These are phyloP conservation scores for Epicauta chinensis DNA, from an alignment of 1,140 invertebrate genomes.

Conservation along the genomic window DNA sequence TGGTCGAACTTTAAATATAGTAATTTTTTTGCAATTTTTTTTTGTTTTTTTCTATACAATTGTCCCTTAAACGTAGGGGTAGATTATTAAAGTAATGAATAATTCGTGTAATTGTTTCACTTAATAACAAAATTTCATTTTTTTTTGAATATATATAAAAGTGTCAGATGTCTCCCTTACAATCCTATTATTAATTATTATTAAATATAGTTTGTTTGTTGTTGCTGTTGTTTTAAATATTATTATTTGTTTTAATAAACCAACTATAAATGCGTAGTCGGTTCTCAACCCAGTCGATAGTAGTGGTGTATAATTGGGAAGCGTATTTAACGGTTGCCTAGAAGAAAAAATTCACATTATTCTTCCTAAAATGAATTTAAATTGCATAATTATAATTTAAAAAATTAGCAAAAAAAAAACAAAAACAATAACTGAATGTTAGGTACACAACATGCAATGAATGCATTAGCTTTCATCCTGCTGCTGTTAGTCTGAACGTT, in stretches of 20 bases:
- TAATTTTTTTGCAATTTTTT: slow-evolving; percentile 8
- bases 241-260: slow-evolving; percentile 11
- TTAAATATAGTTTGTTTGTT: no score
- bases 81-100: slow-evolving; percentile 18
- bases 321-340: slow-evolving; percentile 40
- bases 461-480: slow-evolving; percentile 19
- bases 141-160: slow-evolving; percentile 28
- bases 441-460: slow-evolving; percentile 19
- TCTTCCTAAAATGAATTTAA: slow-evolving; percentile 3
- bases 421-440: slow-evolving; percentile 15
- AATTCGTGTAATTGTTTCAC: slow-evolving; percentile 28
- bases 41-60: slow-evolving; percentile 26
- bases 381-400: not conserved
- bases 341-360: slow-evolving; percentile 30
- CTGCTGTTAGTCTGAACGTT: no score
- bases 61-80: slow-evolving; percentile 20
- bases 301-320: slow-evolving; percentile 26
- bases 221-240: slow-evolving; percentile 11
- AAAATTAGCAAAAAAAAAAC: slow-evolving; percentile 7
- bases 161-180: slow-evolving; percentile 17
- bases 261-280: slow-evolving; percentile 27
- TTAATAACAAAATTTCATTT: slow-evolving; percentile 26
- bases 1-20: slow-evolving; percentile 13
- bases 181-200: slow-evolving; percentile 1
- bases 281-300: slow-evolving; percentile 31